Base-by-base conservation (phyloP, 2,888 invertebrate genomes). In the Emesis castigata region DNA sequence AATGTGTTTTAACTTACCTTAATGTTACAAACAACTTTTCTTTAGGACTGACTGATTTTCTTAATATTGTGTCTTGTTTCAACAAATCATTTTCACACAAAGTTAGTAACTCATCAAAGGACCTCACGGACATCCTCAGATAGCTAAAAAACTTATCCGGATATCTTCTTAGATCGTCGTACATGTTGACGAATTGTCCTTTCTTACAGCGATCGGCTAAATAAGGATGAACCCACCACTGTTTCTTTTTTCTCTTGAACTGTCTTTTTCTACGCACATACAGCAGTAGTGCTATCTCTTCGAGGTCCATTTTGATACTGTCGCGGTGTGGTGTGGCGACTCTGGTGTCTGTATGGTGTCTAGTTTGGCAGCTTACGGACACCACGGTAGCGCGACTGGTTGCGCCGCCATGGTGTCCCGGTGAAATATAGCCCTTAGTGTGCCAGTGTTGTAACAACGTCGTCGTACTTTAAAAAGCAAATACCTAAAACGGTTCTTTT, bases 1-100 rank as follows among this genome's bases (percentile, higher is more conserved):
- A 65, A 11, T 31, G 65, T 81, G 71, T 77, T 81, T 81, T 80
- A 62, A 62, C 69, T 69, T 69, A 69, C 81, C 79, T 80, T 44
- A 84, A 82, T 77, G 82, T 75, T 73, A 85, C 75, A 77, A 80
- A 79, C 69, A 80, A 70, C 72, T 78, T 82, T 82, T 84, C 84
- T 82, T 84, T 72, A 64, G 80, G 83, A 81, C 82, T 82, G 71
- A 83, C 74, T 16, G 82, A 83, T 83, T 85, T 82, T 81, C 81
- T 85, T 74, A 81, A 83, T 80, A 85, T 80, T 76, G 81, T 83
- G 74, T 82, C 80, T 69, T 85, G 81, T 76, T 80, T 75, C 72
- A 73, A 69, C 62, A 82, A 78, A 77, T 82, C 73, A 81, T 81
- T 82, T 66, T 75, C 9, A 81, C 80, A 85, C 71, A 85, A 83